Conservation (phyloP, 1,140 invertebrate species). For the Pollicipes pollicipes region DNA sequence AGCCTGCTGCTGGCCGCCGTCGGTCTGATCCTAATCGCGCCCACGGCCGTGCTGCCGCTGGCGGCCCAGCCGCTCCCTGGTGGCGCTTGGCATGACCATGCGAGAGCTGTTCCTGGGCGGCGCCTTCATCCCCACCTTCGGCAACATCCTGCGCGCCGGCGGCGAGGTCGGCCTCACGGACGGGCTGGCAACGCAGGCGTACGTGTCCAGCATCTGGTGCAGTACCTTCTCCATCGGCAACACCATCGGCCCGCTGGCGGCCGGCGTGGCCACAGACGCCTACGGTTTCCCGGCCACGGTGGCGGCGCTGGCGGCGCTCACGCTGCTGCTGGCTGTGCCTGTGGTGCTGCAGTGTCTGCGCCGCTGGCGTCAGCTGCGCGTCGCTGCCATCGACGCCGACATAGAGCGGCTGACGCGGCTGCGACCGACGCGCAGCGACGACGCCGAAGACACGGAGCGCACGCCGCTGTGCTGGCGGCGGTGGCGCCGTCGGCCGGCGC, state of each 20-base stretch:
- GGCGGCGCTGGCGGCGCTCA: background rate
- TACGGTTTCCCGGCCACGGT: background rate
- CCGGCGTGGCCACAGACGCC: background rate
- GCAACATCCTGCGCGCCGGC: background rate
- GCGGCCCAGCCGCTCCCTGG: background rate
- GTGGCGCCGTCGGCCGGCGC: background rate
- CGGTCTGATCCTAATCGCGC: background rate
- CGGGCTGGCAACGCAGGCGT: background rate
- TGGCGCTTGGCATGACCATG: background rate
- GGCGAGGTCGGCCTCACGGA: background rate
- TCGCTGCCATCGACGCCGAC: too few species aligned
- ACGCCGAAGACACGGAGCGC: background rate
- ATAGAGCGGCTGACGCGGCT: too few species aligned
- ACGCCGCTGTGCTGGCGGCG: background rate
- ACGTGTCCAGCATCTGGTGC: background rate
- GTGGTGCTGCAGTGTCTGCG: background rate
- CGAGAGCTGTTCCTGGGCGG: background rate
- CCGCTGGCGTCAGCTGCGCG: background rate
- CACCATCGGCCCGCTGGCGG: background rate
- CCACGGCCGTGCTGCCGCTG: background rate
- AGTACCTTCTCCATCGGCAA: slow-evolving; percentile 1
- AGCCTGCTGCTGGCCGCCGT: background rate
- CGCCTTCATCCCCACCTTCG: background rate
- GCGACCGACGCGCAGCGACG: too few species aligned
- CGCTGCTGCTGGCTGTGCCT: background rate